phyloP scores from a whole-genome alignment of 2,888 invertebrate genomes.

The Sinelater perroti region DNA sequence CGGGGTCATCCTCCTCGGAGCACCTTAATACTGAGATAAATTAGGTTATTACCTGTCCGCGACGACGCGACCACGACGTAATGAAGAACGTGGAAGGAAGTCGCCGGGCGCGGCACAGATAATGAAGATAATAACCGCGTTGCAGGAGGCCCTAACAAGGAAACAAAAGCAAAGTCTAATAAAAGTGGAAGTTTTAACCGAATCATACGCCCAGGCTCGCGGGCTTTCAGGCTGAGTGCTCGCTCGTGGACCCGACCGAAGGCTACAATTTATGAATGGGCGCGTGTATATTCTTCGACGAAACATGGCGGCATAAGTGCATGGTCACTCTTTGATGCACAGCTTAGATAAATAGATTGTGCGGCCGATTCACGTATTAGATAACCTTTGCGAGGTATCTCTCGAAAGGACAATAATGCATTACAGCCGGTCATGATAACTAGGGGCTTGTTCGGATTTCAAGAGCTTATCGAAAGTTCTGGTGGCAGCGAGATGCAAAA shows the following conservation, averaged over 20 bases:
- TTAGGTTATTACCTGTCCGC: slow-evolving; percentile 24
- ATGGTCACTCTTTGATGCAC: slow-evolving; percentile 15
- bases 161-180: not conserved
- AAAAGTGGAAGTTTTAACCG: not conserved
- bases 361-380: slow-evolving; percentile 10
- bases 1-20: slow-evolving; percentile 18
- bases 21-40: slow-evolving; percentile 29
- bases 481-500: too few relatives aligned
- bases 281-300: slow-evolving; percentile 7
- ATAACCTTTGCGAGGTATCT: slow-evolving; percentile 1
- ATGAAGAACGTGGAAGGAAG: not conserved
- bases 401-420: slow-evolving; percentile 1
- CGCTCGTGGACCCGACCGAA: not conserved
- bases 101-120: not conserved
- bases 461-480: too few relatives aligned
- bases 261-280: not conserved
- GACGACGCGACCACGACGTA: not conserved
- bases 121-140: not conserved
- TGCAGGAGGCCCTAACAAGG: not conserved
- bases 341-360: slow-evolving; percentile 13
- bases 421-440: slow-evolving; percentile 4
- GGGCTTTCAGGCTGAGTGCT: not conserved
- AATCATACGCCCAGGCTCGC: not conserved
- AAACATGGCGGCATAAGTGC: slow-evolving; percentile 1
- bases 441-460: not conserved